phyloP scores from a whole-genome alignment of 2,797 vertebrate genomes.

The Enteromius paludinosus region DNA sequence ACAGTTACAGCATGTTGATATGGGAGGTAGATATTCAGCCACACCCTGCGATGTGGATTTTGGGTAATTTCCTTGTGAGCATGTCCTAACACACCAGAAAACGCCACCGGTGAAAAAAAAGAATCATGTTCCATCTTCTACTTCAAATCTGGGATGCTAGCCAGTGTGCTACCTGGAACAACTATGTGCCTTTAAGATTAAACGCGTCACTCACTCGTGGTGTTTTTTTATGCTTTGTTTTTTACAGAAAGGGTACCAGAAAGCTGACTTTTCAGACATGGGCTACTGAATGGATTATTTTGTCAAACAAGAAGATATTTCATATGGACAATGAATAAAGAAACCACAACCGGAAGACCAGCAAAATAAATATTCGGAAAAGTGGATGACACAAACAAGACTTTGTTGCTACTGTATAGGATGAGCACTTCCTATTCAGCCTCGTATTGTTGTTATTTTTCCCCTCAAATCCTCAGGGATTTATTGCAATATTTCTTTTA shows the following conservation, averaged over 20 bases:
- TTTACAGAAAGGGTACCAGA: conserved; percentile 76
- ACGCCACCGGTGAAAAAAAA: conserved; percentile 30
- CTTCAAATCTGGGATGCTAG: background rate
- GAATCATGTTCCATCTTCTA: background rate
- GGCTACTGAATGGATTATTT: conserved; percentile 43
- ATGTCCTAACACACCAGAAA: conserved; percentile 67
- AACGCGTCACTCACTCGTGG: conserved; percentile 10
- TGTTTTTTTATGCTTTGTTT: conserved; percentile 58
- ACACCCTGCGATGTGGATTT: conserved; percentile 62
- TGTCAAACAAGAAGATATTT: background rate
- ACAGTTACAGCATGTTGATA: conserved; percentile 45
- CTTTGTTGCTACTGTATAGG: background rate
- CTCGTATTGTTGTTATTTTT: background rate
- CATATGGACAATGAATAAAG: conserved; percentile 21
- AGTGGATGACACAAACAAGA: background rate
- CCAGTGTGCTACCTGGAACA: background rate
- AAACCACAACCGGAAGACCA: background rate
- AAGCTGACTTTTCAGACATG: conserved; percentile 64
- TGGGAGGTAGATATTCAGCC: conserved; percentile 59
- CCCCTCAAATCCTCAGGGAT: background rate
- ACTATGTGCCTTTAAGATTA: background rate
- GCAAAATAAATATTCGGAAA: background rate
- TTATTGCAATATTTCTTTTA: conserved; percentile 15
- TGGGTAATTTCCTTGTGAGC: conserved; percentile 63
- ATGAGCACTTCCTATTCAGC: background rate